Base-by-base conservation (phyloP, 2,113 vertebrate genomes). In the Lepus europaeus region DNA sequence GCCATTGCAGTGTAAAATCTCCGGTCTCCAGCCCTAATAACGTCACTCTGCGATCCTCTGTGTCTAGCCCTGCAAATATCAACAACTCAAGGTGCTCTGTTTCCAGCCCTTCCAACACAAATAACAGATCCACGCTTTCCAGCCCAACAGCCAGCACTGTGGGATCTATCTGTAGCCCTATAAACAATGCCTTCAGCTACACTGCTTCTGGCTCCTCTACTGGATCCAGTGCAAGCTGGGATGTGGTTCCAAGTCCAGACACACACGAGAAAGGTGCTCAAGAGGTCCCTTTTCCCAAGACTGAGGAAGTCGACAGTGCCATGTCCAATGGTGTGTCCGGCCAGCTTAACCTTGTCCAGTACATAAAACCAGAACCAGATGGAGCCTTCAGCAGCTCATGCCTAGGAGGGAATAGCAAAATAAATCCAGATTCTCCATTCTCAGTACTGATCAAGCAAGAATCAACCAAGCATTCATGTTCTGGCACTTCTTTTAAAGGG, bases 321-420 rank as follows among this genome's bases (percentile, higher is more conserved):
- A 98, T 99, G 91, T 99, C 99, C 96, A 99, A 98, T 25, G 98
- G 99, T 82, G 96, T 99, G 90, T 97, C 96, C 77, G 98, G 98
- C 97, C 99, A 99, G 97, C 99, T 99, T 98, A 99, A 98, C 97
- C 98, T 99, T 69, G 98, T 99, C 94, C 99, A 99, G 97, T 99
- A 99, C 98, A 99, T 99, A 90, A 99, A 99, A 96, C 99, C 99
- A 0, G 99, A 99, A 97, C 99, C 99, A 22, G 99, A 99, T 0
- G 99, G 99, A 61, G 98, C 99, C 29, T 99, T 99, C 23, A 98
- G 99, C 97, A 99, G 99, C 89, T 99, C 99, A 29, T 99, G 99
- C 98, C 98, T 99, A 51, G 99, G 98, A 9, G 98, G 98, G 97
- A 98, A 98, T 85, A 89, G 96, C 96, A 99, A 99, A 98, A 98